Conservation (phyloP, 2,113 vertebrate genomes). For the Apodemus speciosus region DNA sequence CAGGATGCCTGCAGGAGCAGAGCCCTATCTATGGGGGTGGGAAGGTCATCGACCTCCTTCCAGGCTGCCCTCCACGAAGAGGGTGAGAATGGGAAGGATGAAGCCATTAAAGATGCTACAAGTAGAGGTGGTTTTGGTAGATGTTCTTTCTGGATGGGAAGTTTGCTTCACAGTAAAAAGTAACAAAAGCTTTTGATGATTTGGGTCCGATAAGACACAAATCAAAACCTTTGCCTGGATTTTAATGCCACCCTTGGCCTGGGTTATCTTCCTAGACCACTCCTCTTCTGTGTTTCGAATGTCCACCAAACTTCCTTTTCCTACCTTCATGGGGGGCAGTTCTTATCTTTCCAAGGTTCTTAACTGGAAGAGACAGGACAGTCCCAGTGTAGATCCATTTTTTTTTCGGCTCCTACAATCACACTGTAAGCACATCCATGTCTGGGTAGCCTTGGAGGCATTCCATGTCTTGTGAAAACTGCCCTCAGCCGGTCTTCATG, state of each 20-base stretch:
- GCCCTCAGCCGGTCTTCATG: neutral
- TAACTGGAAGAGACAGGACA: neutral
- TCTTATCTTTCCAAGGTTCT: neutral
- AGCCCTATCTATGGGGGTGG: neutral
- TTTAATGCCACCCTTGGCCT: neutral
- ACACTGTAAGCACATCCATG: rapidly evolving
- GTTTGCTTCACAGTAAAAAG: neutral
- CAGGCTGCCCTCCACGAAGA: neutral
- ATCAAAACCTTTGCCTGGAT: neutral
- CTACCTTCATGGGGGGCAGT: neutral
- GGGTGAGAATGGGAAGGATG: neutral
- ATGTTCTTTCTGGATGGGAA: neutral
- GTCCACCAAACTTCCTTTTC: neutral
- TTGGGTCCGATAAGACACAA: neutral
- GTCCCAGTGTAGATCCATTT: neutral
- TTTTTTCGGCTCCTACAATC: neutral
- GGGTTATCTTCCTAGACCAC: neutral
- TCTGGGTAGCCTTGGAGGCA: no score
- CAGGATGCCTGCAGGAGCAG: neutral
- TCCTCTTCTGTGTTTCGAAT: neutral
- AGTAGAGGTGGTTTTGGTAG: neutral
- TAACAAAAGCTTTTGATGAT: neutral
- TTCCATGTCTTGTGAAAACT: neutral
- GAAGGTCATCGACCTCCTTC: neutral
- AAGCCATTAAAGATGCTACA: neutral